Conservation (phyloP, 2,888 invertebrate species). For the Papilio protenor region DNA sequence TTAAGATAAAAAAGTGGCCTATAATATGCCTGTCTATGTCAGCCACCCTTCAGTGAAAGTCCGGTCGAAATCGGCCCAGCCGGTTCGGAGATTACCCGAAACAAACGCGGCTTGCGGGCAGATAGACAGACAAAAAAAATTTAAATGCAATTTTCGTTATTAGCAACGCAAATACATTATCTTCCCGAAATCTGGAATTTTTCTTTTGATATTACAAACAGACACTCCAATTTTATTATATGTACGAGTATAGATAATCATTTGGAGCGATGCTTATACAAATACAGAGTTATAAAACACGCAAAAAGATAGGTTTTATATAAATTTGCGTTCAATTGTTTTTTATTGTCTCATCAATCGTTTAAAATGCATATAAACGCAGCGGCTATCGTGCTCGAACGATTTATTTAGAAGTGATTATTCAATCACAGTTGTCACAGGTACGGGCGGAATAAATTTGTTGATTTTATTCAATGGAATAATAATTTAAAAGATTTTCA, state of each 20-base stretch:
- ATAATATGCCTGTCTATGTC: too few species aligned
- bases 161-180: too few species aligned
- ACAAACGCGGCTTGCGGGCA: too few species aligned
- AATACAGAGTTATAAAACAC: not conserved
- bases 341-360: constrained; percentile 1
- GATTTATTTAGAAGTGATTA: constrained; percentile 12
- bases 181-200: too few species aligned
- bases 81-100: too few species aligned
- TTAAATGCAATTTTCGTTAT: too few species aligned
- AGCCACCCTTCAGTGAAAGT: too few species aligned
- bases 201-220: too few species aligned
- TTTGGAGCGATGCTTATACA: not conserved
- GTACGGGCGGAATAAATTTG: not conserved
- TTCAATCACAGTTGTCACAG: constrained; percentile 11
- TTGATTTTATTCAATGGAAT: constrained; percentile 1
- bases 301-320: not conserved
- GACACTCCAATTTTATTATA: too few species aligned
- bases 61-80: too few species aligned
- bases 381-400: not conserved
- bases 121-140: too few species aligned
- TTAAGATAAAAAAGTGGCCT: too few species aligned
- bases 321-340: not conserved
- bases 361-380: not conserved
- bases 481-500: not conserved
- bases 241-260: not conserved